Conservation (phyloP, 2,797 vertebrate species). For the Vultur gryphus region DNA sequence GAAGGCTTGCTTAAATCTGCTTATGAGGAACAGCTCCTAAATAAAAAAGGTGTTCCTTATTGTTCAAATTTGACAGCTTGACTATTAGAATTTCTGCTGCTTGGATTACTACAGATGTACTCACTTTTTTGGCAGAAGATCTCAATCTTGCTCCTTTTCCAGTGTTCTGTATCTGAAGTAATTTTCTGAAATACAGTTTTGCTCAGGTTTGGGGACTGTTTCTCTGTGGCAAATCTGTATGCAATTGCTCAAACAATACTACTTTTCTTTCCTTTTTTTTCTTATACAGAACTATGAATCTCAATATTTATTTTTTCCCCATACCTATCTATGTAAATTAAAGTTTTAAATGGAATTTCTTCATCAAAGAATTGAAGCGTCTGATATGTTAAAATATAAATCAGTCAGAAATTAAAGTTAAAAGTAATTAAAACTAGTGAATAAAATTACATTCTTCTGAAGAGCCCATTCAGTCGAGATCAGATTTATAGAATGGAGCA, state of each 20-base stretch:
- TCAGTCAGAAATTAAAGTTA: neutral
- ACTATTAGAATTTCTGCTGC: constrained; percentile 7
- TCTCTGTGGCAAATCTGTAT: neutral
- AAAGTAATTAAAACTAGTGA: neutral
- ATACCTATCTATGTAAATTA: neutral
- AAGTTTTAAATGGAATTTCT: neutral
- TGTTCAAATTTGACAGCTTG: constrained; percentile 30
- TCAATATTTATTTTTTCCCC: neutral
- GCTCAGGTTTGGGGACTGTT: neutral
- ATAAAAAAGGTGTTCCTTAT: constrained; percentile 4
- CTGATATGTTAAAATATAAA: constrained; percentile 13
- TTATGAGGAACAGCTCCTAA: constrained; percentile 16
- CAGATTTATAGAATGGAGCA: neutral
- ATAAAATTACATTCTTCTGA: neutral
- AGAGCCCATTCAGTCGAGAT: neutral
- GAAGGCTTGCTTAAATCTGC: constrained; percentile 5
- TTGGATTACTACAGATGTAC: neutral
- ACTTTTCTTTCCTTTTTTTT: neutral
- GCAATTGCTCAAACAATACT: neutral
- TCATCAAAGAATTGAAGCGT: neutral
- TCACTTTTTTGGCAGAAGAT: neutral
- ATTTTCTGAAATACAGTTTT: neutral
- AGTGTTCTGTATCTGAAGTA: neutral
- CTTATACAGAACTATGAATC: neutral
- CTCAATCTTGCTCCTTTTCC: neutral